Evolutionary conservation across 2,888 invertebrate species (phyloP), one percentile per base, ranked within the genome.

Genomic region (Drosophila paramelanica): DNA sequence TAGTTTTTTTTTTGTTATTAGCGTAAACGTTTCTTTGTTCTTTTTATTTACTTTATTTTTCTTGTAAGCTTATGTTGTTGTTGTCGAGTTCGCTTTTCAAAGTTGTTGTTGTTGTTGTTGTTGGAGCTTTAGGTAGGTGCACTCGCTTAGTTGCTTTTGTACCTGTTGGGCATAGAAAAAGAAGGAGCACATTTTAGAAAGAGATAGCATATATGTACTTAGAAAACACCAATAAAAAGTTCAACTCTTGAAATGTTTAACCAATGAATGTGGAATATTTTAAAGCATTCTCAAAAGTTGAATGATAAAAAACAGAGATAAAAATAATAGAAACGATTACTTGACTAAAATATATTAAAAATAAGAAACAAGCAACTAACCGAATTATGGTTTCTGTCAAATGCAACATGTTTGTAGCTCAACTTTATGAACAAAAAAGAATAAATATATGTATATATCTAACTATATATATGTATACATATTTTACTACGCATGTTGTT

Each of bases 131-230:
- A 41, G 31, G 46, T 8, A 17, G 42, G 43, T 45, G 43, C 47
- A 46, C 57, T 69, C 69, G 60, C 47, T 73, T 73, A 73, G 57
- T 74, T 73, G 59, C 65, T 77, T 74, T 77, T 77, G 77, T 79
- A 78, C 73, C 70, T 78, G 67, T 73, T 72, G 42, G 43, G 27
- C 56, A 47, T 25, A 51, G 43, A 67, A 33, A 70, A 59, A 66
- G 39, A 57, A 23, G 52, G 23, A 57, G n/a, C 59, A 75, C 64
- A 41, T 47, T 69, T 73, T 73, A 74, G 66, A 73, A 53, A 60
- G 67, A 57, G 71, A 59, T 50, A 23, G 67, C 56, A 41, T 39
- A n/a, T 3, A 5, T 14, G 7, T 41, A 27, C 31, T 31, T 10
- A 8, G 10, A 8, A 31, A 10, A 3, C n/a, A 49, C 23, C n/a